Conservation (phyloP, 1,140 invertebrate species). For the Conus ventricosus region DNA sequence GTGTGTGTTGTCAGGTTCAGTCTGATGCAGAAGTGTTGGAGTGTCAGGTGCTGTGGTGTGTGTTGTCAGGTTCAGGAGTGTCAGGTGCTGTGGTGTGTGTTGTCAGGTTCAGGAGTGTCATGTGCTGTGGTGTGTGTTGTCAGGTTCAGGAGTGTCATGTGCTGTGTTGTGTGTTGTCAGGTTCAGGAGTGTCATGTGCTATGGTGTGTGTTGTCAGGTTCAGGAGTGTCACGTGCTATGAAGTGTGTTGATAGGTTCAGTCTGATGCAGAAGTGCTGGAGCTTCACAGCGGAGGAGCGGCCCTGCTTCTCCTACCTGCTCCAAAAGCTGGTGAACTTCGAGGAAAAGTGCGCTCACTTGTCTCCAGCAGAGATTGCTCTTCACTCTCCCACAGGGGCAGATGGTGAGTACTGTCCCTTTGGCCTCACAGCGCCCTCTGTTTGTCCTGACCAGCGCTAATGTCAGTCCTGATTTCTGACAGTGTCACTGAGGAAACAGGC, state of each 20-base stretch:
- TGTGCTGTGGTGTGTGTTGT: not conserved
- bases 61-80: too few relatives aligned
- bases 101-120: too few relatives aligned
- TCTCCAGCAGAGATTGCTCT: slow-evolving; percentile 45
- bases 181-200: slow-evolving; percentile 54
- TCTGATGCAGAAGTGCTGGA: slow-evolving; percentile 69
- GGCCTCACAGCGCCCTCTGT: not conserved
- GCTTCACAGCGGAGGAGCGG: slow-evolving; percentile 60
- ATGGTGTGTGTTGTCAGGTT: too few relatives aligned
- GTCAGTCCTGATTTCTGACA: too few relatives aligned
- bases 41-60: too few relatives aligned
- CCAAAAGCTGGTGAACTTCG: slow-evolving; percentile 60
- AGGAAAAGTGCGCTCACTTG: slow-evolving; percentile 62
- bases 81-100: too few relatives aligned
- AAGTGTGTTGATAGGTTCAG: slow-evolving; percentile 51
- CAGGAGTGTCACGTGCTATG: too few relatives aligned
- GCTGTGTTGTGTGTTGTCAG: slow-evolving; percentile 39
- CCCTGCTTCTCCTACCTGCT: slow-evolving; percentile 62
- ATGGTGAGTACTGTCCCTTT: slow-evolving; percentile 42
- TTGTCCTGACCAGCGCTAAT: not conserved
- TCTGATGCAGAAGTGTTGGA: too few relatives aligned
- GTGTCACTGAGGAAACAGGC: too few relatives aligned
- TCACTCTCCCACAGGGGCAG: slow-evolving; percentile 41
- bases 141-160: too few relatives aligned
- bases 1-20: too few relatives aligned